Evolutionary conservation across 2,888 invertebrate species (phyloP).

Genomic region (Apoderus coryli): DNA sequence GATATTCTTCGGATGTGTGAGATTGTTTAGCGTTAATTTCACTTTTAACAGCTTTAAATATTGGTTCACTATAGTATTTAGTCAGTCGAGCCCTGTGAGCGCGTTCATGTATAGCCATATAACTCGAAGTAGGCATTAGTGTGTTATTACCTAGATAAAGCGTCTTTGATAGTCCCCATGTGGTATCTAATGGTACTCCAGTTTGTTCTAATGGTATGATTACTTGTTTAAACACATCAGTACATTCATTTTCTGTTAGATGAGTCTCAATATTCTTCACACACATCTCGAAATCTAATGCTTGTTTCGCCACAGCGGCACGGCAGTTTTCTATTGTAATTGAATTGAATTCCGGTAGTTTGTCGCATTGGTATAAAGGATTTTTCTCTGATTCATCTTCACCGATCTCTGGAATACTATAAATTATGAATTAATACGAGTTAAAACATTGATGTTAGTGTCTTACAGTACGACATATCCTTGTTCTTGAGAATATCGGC

Average conservation of each 20-base stretch:
- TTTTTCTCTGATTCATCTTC: slow-evolving; percentile 68
- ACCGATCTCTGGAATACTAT: slow-evolving; percentile 68
- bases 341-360: slow-evolving; percentile 66
- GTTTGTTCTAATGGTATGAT: slow-evolving; percentile 62
- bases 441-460: slow-evolving; percentile 12
- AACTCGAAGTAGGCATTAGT: slow-evolving; percentile 64
- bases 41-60: slow-evolving; percentile 52
- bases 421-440: slow-evolving; percentile 13
- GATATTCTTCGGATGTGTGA: slow-evolving; percentile 44
- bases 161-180: slow-evolving; percentile 79
- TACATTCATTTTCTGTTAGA: slow-evolving; percentile 33
- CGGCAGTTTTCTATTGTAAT: slow-evolving; percentile 74
- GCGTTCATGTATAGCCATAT: slow-evolving; percentile 64
- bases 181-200: slow-evolving; percentile 59
- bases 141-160: slow-evolving; percentile 63
- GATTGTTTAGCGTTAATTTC: slow-evolving; percentile 21
- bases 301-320: slow-evolving; percentile 69
- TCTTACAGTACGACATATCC: slow-evolving; percentile 62
- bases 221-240: slow-evolving; percentile 51
- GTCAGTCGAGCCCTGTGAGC: slow-evolving; percentile 57
- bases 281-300: slow-evolving; percentile 65
- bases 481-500: slow-evolving; percentile 31
- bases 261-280: slow-evolving; percentile 52
- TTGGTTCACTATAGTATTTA: slow-evolving; percentile 55
- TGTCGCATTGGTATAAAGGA: slow-evolving; percentile 55